Percentiles rank a stretch among this genome's conserved stretches.
phyloP scores from a whole-genome alignment of 2,888 invertebrate species.

The Leptopilina drosophilae region DNA sequence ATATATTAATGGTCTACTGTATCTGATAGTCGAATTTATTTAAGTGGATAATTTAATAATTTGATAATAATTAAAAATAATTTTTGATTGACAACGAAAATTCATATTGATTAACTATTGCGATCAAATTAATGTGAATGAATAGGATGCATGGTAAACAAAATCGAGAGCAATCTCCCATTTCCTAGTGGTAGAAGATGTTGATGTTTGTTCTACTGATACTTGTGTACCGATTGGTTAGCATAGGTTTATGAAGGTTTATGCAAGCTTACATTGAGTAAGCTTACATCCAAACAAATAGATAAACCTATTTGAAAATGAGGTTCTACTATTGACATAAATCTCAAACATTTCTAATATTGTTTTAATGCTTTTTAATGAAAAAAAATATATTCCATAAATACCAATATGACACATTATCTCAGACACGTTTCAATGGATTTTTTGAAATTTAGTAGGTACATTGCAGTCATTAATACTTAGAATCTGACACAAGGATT shows the following conservation, averaged over 20 bases:
- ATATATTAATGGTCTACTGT: too few relatives aligned
- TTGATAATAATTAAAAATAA: too few relatives aligned
- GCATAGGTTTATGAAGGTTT: constrained; percentile 49
- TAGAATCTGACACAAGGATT: too few relatives aligned
- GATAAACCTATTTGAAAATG: not conserved
- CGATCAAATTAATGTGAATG: constrained; percentile 6
- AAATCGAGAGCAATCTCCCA: constrained; percentile 50
- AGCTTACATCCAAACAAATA: constrained; percentile 26
- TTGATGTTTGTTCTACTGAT: constrained; percentile 56
- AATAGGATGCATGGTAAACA: constrained; percentile 14
- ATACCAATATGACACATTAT: too few relatives aligned
- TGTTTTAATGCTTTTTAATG: not conserved
- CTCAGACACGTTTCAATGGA: too few relatives aligned
- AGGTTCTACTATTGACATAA: constrained; percentile 15
- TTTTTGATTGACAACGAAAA: constrained; percentile 52
- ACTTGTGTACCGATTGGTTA: constrained; percentile 55
- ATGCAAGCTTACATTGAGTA: constrained; percentile 1
- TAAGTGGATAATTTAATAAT: too few relatives aligned
- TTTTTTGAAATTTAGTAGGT: too few relatives aligned
- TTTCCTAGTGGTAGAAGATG: constrained; percentile 49
- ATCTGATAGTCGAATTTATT: too few relatives aligned
- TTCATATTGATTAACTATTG: constrained; percentile 55
- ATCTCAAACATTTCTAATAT: constrained; percentile 50
- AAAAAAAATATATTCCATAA: too few relatives aligned
- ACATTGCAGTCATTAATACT: too few relatives aligned